Conservation (phyloP, 2,113 vertebrate genomes). For the Cariama cristata region DNA sequence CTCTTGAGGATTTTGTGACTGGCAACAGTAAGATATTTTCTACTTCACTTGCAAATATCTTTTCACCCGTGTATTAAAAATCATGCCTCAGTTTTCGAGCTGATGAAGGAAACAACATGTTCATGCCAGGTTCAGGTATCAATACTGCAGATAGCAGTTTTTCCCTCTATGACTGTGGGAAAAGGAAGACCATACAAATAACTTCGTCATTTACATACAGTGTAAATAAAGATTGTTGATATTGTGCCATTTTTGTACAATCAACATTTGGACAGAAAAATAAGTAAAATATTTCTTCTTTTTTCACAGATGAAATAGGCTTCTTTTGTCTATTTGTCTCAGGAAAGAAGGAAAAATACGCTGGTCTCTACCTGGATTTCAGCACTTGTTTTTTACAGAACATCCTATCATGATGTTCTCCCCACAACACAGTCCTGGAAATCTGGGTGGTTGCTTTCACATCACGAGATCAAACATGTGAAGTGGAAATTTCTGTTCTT, state of each 20-base stretch:
- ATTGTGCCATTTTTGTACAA: background rate
- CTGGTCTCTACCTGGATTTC: background rate
- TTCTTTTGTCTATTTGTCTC: background rate
- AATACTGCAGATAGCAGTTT: background rate
- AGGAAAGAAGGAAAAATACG: background rate
- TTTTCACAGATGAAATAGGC: background rate
- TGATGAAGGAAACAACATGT: background rate
- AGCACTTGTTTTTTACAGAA: background rate
- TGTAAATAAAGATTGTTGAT: background rate
- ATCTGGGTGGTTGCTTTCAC: background rate
- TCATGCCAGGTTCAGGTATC: background rate
- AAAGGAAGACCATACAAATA: background rate
- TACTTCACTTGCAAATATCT: background rate
- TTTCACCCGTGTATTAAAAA: background rate
- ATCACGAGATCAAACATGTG: background rate
- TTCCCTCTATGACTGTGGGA: background rate
- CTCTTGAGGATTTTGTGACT: background rate
- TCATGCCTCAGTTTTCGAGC: background rate
- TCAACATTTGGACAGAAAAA: background rate
- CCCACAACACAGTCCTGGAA: background rate
- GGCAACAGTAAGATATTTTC: background rate
- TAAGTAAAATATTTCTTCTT: background rate
- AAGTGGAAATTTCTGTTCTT: background rate
- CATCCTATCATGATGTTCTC: background rate
- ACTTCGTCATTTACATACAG: background rate